phyloP scores from a whole-genome alignment of 2,797 vertebrate species.

The Tauraco hartlaubi region DNA sequence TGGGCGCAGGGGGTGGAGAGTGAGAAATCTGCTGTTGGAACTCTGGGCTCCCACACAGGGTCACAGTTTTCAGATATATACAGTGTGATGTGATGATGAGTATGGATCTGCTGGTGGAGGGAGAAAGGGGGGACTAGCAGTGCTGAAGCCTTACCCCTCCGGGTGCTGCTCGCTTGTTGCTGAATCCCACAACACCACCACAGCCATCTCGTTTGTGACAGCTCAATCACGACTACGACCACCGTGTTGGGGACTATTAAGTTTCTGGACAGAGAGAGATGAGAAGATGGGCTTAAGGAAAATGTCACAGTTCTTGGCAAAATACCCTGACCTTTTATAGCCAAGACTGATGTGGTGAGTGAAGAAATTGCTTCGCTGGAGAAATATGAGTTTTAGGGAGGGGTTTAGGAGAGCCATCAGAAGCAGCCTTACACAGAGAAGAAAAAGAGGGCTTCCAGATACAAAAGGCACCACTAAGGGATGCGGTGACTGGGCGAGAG shows the following conservation, averaged over 20 bases:
- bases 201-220: neutral
- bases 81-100: neutral
- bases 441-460: neutral
- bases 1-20: neutral
- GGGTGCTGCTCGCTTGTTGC: rapidly evolving
- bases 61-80: neutral
- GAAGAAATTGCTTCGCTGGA: conserved; percentile 24
- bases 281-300: neutral
- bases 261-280: neutral
- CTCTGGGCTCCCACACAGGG: neutral
- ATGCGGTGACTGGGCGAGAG: neutral
- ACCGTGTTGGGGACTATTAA: rapidly evolving
- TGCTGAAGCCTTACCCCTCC: neutral
- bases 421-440: neutral
- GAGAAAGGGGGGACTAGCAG: neutral
- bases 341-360: neutral
- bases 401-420: neutral
- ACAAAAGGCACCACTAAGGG: neutral
- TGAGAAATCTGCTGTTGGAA: conserved; percentile 19
- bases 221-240: neutral
- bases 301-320: conserved; percentile 27
- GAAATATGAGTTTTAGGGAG: conserved; percentile 21
- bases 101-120: neutral
- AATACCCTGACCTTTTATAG: conserved; percentile 18
- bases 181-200: neutral